Percentiles rank a stretch among this genome's conserved stretches.
Conservation (phyloP, 2,113 vertebrate species). For the Chunga burmeisteri region DNA sequence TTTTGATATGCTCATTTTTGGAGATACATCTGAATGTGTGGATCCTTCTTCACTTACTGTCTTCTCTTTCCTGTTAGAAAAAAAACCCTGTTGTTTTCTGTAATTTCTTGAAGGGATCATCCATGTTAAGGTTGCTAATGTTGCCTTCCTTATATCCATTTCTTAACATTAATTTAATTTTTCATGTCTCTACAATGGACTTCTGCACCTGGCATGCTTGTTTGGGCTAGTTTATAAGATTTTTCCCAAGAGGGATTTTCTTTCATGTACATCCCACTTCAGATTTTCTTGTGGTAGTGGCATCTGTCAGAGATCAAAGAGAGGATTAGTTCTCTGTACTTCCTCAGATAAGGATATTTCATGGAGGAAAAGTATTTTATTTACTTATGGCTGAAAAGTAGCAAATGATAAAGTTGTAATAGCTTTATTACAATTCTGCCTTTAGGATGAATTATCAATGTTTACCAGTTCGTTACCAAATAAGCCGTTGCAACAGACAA, state of each 20-base stretch:
- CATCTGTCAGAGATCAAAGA: conserved; percentile 48
- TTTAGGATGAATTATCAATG: neutral
- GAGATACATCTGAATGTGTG: neutral
- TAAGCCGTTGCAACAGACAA: neutral
- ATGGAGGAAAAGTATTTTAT: conserved; percentile 4
- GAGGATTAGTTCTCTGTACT: conserved; percentile 27
- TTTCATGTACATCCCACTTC: conserved; percentile 6
- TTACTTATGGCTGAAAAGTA: neutral
- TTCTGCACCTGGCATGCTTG: neutral
- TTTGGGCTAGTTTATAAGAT: neutral
- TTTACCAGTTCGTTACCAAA: neutral
- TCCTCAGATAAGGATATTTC: conserved; percentile 26
- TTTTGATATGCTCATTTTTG: neutral
- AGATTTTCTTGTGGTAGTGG: conserved; percentile 10
- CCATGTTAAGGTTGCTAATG: neutral
- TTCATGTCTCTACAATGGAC: neutral
- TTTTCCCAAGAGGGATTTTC: neutral
- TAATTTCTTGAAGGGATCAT: neutral
- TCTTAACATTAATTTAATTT: neutral
- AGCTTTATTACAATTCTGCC: neutral
- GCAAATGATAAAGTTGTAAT: neutral
- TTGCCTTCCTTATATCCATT: neutral
- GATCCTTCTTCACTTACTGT: neutral
- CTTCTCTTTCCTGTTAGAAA: neutral
- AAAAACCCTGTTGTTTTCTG: neutral